A percentile compares a stretch with the other conserved stretches of the same genome.
Conservation (phyloP, 2,888 invertebrate species). For the Drosophila meridiana region DNA sequence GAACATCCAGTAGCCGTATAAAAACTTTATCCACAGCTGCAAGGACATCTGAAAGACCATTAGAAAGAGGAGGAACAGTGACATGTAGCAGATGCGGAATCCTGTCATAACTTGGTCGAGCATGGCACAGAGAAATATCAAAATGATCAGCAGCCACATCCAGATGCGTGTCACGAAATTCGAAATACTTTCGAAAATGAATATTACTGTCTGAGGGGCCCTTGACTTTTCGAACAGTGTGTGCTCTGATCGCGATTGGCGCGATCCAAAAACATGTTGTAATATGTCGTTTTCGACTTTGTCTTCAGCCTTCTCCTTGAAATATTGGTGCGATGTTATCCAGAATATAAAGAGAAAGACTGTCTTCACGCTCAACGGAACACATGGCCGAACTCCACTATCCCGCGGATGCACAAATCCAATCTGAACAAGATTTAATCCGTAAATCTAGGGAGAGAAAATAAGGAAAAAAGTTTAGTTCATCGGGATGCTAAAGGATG, state of each 20-base stretch:
- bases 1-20: constrained; percentile 98
- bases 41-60: constrained; percentile 97
- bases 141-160: constrained; percentile 97
- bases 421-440: constrained; percentile 91
- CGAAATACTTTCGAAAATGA: constrained; percentile 88
- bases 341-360: constrained; percentile 96
- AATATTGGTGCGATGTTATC: constrained; percentile 96
- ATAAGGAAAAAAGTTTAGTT: too few relatives aligned
- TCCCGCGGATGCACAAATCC: constrained; percentile 90
- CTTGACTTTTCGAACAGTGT: constrained; percentile 46
- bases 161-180: constrained; percentile 94
- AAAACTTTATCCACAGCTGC: constrained; percentile 94
- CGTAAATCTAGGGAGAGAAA: constrained; percentile 84
- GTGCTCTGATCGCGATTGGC: constrained; percentile 81
- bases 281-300: constrained; percentile 86
- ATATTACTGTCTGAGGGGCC: constrained; percentile 48
- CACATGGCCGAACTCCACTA: constrained; percentile 87
- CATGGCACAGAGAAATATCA: constrained; percentile 96
- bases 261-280: constrained; percentile 51
- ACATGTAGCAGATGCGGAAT: constrained; percentile 98
- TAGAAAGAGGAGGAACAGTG: constrained; percentile 95
- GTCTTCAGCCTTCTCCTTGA: constrained; percentile 91
- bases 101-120: constrained; percentile 96
- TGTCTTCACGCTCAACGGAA: constrained; percentile 92
- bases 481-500: background rate